Percentiles rank a stretch among this genome's conserved stretches.
These are phyloP conservation scores for Acanthisitta chloris DNA, from an alignment of 2,113 vertebrate genomes.

Conservation along the genomic window DNA sequence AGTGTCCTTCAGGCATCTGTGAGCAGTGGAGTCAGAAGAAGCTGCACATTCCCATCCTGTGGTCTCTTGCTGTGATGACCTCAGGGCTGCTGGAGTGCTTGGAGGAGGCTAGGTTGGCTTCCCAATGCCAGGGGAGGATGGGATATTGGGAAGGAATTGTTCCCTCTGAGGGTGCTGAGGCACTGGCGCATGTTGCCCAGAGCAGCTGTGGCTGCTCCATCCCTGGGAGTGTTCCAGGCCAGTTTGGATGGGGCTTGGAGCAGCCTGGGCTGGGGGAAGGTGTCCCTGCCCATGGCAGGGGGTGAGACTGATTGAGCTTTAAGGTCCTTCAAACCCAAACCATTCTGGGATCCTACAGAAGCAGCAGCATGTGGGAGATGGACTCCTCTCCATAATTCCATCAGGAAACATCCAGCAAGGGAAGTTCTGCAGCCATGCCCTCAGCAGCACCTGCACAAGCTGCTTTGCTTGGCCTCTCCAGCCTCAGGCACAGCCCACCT, in stretches of 20 bases:
- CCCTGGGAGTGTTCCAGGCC: too few species aligned
- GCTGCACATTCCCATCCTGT: rapidly evolving
- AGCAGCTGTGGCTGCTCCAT: too few species aligned
- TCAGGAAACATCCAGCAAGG: neutral
- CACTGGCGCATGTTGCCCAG: too few species aligned
- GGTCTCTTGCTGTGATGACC: neutral
- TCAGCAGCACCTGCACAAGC: neutral
- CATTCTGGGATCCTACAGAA: neutral
- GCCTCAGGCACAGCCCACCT: neutral
- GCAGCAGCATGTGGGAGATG: neutral
- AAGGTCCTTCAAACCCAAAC: too few species aligned
- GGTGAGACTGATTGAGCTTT: neutral
- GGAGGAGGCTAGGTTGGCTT: neutral
- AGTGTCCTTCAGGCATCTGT: neutral
- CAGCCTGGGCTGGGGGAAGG: too few species aligned
- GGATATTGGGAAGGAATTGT: too few species aligned
- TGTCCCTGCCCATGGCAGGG: too few species aligned
- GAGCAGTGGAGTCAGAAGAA: neutral
- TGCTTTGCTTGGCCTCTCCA: neutral
- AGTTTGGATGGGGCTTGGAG: too few species aligned
- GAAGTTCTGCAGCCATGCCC: neutral
- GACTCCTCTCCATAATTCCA: neutral
- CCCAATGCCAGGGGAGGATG: too few species aligned
- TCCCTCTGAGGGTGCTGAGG: too few species aligned
- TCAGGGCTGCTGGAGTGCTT: neutral